A percentile compares a stretch with the other conserved stretches of the same genome.
phyloP scores from a whole-genome alignment of 1,140 invertebrate genomes.

The Cherax destructor region DNA sequence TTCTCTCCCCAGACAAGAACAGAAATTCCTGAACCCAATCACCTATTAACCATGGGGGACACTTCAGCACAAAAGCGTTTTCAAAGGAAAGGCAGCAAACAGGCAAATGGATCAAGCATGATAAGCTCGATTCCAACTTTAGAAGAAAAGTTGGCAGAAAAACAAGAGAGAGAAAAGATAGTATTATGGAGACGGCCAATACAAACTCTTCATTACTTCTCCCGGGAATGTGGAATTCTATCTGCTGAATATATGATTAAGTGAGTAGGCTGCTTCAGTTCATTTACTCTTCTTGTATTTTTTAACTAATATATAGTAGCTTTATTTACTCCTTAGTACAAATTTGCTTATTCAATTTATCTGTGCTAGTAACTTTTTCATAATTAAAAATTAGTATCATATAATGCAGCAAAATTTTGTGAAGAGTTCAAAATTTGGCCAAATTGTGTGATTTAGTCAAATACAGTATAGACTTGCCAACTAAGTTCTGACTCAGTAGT shows the following conservation, averaged over 20 bases:
- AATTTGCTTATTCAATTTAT: background rate
- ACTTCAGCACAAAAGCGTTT: conserved; percentile 36
- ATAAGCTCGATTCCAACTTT: conserved; percentile 32
- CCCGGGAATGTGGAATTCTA: conserved; percentile 80
- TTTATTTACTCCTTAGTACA: background rate
- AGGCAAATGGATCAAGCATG: conserved; percentile 60
- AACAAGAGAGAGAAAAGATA: conserved; percentile 79
- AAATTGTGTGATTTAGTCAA: background rate
- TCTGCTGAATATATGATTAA: conserved; percentile 53
- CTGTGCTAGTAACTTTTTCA: background rate
- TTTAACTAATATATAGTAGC: background rate
- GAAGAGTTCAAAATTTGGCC: background rate
- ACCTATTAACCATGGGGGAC: conserved; percentile 58
- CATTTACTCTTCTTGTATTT: background rate
- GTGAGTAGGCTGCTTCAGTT: conserved; percentile 32
- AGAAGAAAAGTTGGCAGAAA: conserved; percentile 69
- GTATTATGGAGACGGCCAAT: conserved; percentile 92
- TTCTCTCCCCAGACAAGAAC: conserved; percentile 18
- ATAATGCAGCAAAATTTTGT: background rate
- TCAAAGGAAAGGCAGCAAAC: conserved; percentile 35
- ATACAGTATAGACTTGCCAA: background rate
- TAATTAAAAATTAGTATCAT: too few species aligned
- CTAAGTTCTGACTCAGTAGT: background rate
- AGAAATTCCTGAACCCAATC: conserved; percentile 44
- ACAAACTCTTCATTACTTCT: conserved; percentile 88